Conservation (phyloP, 1,140 invertebrate genomes). For the Cyclargus thomasi region DNA sequence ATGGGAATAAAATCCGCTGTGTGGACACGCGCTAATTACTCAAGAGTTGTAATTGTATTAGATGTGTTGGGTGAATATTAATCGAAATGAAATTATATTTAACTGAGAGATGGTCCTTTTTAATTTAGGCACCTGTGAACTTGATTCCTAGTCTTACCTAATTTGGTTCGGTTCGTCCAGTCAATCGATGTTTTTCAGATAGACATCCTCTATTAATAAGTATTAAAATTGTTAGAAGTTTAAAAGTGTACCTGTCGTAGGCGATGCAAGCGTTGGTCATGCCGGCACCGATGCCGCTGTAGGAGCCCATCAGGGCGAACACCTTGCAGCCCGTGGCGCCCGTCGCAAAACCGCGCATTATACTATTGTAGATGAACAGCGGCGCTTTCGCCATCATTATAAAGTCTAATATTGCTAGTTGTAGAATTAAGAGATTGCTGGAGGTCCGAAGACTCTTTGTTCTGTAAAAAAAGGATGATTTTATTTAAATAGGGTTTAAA, state of each 20-base stretch:
- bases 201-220: too few species aligned
- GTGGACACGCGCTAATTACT: too few species aligned
- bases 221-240: too few species aligned
- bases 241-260: constrained; percentile 82
- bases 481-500: not conserved
- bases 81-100: too few species aligned
- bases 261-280: constrained; percentile 88
- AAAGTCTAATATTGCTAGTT: constrained; percentile 90
- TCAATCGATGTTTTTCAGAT: too few species aligned
- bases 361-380: constrained; percentile 91
- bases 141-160: too few species aligned
- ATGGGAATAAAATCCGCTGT: too few species aligned
- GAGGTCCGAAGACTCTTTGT: constrained; percentile 89
- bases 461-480: constrained; percentile 64
- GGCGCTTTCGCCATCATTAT: constrained; percentile 92
- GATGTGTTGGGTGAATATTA: too few species aligned
- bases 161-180: too few species aligned
- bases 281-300: constrained; percentile 86
- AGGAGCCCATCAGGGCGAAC: constrained; percentile 84
- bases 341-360: constrained; percentile 83
- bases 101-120: too few species aligned
- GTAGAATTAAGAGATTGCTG: constrained; percentile 92
- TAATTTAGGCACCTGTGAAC: too few species aligned
- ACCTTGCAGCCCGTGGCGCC: constrained; percentile 85
- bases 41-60: too few species aligned